Conservation (phyloP, 2,888 invertebrate genomes). For the Drosophila diplacantha region DNA sequence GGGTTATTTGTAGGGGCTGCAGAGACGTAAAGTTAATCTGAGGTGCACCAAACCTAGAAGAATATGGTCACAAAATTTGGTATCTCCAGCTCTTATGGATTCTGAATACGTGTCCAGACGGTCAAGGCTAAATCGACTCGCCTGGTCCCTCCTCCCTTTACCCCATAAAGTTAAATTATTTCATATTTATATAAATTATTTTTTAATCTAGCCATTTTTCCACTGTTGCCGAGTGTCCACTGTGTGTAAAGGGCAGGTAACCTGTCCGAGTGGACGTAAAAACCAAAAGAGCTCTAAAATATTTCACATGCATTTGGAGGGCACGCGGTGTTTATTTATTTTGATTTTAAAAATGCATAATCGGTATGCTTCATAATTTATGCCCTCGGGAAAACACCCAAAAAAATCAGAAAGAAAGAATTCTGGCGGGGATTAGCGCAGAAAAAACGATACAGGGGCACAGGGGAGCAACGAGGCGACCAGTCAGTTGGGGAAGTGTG, state of each 20-base stretch:
- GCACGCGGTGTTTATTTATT: slow-evolving; percentile 45
- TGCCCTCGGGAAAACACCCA: slow-evolving; percentile 32
- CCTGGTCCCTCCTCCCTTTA: neutral
- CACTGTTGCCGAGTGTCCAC: neutral
- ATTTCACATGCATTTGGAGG: slow-evolving; percentile 62
- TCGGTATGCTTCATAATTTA: slow-evolving; percentile 60
- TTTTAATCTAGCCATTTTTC: neutral
- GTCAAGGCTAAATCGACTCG: neutral
- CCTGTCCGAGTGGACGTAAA: slow-evolving; percentile 66
- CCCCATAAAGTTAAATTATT: neutral
- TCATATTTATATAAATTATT: neutral
- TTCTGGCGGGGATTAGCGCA: slow-evolving; percentile 3
- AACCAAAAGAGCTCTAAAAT: slow-evolving; percentile 57
- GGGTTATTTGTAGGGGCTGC: neutral
- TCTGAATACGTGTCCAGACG: neutral
- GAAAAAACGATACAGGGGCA: neutral
- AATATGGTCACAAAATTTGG: neutral
- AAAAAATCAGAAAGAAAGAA: slow-evolving; percentile 2
- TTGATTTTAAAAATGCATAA: slow-evolving; percentile 65
- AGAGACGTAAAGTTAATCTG: neutral
- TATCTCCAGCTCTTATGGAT: neutral
- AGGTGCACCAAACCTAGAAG: neutral
- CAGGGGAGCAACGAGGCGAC: slow-evolving; percentile 4
- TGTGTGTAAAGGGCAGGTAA: slow-evolving; percentile 51
- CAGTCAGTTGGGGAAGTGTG: slow-evolving; percentile 33